Base-by-base conservation (phyloP, 2,888 invertebrate species). In the Chromoteleia sp. region DNA sequence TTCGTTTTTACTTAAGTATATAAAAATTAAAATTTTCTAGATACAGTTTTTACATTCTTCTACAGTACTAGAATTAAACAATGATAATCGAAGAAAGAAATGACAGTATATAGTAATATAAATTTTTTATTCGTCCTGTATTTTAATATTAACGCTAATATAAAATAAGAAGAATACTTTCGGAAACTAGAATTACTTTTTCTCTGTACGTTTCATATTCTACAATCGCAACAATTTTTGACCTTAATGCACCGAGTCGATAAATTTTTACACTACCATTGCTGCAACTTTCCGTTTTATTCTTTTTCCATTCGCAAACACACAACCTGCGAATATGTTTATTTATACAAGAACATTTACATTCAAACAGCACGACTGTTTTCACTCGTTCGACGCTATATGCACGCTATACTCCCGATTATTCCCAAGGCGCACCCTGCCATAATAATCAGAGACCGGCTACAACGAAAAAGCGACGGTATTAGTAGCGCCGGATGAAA, bases 381-480 rank as follows among this genome's bases (percentile, higher is more conserved):
- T 75, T 56, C 21, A 25, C 33, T 5, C n/a, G 21, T 50, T 61
- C 14, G 54, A 33, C 14, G 17, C 30, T 73, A 45, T 50, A 59
- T 41, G 52, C 59, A 21, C 19, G 41, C 45, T 30, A 58, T 50
- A 17, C 56, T 54, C 36, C 19, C 43, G 45, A 76, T 77, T 70
- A 70, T 70, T 61, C 76, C 76, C 76, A 77, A 77, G 76, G 68
- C 43, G 61, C 61, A 29, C 12, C 43, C 59, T 68, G 76, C 68
- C 76, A 61, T 70, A 54, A 70, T 77, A 61, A 70, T 76, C 61
- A 59, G 59, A 54, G 61, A 50, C 30, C 43, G 41, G 52, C 63
- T 67, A 59, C 59, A 52, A 33, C 61, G 59, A 59, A 76, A 76
- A 68, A 67, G 68, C 59, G 21, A 43, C 45, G 19, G 61, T 63